phyloP scores from a whole-genome alignment of 2,888 invertebrate species.

The Cheilosia vernalis region DNA sequence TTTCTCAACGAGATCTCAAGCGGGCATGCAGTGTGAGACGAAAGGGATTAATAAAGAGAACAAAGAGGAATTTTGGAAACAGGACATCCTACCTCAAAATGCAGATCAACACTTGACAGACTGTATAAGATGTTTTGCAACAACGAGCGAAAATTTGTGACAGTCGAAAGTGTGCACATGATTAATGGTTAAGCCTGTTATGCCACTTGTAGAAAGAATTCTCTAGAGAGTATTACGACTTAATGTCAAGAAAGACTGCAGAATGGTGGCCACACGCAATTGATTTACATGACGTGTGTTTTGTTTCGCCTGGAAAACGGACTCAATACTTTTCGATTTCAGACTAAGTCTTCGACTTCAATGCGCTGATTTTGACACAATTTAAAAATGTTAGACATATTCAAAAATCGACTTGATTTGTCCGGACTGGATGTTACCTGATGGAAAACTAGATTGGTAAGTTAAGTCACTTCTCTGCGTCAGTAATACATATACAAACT shows the following conservation, averaged over 20 bases:
- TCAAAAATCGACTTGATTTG: no score
- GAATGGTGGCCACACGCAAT: no score
- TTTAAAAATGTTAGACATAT: no score
- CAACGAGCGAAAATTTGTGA: background rate
- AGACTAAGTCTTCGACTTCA: no score
- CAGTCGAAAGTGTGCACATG: constrained; percentile 8
- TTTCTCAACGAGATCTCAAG: constrained; percentile 25
- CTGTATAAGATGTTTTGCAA: background rate
- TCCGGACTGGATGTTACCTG: no score
- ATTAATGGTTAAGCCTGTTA: constrained; percentile 41
- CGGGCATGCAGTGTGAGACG: constrained; percentile 37
- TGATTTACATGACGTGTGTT: no score
- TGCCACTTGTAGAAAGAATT: background rate
- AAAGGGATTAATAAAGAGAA: constrained; percentile 55
- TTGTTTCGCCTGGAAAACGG: no score
- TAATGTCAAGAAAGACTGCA: background rate
- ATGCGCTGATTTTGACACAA: no score
- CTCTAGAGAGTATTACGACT: background rate
- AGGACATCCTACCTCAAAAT: constrained; percentile 41
- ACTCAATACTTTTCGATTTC: no score
- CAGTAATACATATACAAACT: no score
- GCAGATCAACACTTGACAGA: constrained; percentile 3
- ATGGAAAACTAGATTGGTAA: no score
- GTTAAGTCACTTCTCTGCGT: no score
- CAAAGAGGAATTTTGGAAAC: constrained; percentile 29